Conservation (phyloP, 2,888 invertebrate species). For the Dichetophora obliterata region DNA sequence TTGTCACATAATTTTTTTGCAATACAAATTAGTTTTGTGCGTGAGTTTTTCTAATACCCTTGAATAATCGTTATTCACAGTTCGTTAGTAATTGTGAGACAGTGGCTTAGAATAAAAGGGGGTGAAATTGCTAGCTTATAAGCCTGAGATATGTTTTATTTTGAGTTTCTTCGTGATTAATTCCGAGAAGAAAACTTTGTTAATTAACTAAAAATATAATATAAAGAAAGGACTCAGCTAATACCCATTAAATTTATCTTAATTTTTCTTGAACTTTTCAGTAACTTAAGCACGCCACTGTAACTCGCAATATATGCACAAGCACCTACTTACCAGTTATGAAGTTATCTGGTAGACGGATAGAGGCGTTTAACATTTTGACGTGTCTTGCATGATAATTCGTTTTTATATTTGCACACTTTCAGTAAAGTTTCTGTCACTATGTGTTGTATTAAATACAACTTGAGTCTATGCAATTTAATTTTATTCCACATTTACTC, state of each 20-base stretch:
- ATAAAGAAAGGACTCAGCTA: too few relatives aligned
- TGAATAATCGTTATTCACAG: too few relatives aligned
- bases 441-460: not conserved
- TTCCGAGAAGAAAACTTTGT: too few relatives aligned
- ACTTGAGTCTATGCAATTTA: not conserved
- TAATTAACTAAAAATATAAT: too few relatives aligned
- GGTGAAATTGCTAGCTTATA: not conserved
- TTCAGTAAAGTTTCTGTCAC: slow-evolving; percentile 38
- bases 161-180: not conserved
- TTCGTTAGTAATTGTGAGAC: too few relatives aligned
- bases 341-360: slow-evolving; percentile 48
- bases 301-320: slow-evolving; percentile 17
- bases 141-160: not conserved
- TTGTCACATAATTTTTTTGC: too few relatives aligned
- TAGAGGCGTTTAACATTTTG: slow-evolving; percentile 53
- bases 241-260: too few relatives aligned
- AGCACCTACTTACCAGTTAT: slow-evolving; percentile 54
- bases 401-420: slow-evolving; percentile 12
- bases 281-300: not conserved
- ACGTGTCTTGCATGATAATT: slow-evolving; percentile 53
- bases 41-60: too few relatives aligned
- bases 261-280: not conserved
- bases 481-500: not conserved
- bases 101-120: not conserved
- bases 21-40: too few relatives aligned